These are phyloP conservation scores for Monomorium pharaonis DNA, from an alignment of 1,140 invertebrate genomes.

Conservation along the genomic window DNA sequence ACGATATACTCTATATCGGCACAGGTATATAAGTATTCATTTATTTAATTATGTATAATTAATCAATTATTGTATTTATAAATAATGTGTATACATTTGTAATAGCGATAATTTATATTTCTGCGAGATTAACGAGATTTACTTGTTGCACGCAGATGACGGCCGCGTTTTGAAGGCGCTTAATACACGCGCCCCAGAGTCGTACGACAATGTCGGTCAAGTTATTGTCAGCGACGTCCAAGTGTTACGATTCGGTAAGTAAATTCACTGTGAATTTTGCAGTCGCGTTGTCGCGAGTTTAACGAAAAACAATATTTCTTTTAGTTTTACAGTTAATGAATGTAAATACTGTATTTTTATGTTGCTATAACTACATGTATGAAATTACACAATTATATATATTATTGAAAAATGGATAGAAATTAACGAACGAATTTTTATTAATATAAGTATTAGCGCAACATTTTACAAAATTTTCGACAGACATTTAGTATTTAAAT, in stretches of 20 bases:
- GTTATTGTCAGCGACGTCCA: conserved; percentile 84
- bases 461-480: background rate
- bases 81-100: background rate
- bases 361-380: background rate
- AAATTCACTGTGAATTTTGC: background rate
- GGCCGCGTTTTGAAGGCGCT: conserved; percentile 97
- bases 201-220: conserved; percentile 80
- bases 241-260: conserved; percentile 83
- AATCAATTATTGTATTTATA: background rate
- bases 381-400: background rate
- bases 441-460: background rate
- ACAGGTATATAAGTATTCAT: conserved; percentile 87
- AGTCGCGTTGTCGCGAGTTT: background rate
- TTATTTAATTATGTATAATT: background rate
- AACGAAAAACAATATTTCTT: background rate
- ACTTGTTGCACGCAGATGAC: conserved; percentile 88
- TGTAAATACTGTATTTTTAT: background rate
- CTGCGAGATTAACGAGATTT: conserved; percentile 19
- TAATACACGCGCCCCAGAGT: conserved; percentile 89
- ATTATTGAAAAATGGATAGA: background rate
- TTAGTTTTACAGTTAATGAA: background rate
- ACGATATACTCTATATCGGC: conserved; percentile 97
- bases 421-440: background rate
- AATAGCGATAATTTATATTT: conserved; percentile 33
- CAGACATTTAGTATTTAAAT: background rate